Evolutionary conservation across 2,888 invertebrate genomes (phyloP), one percentile per base, ranked within the genome.

Genomic region (Oxyteleia sp.): DNA sequence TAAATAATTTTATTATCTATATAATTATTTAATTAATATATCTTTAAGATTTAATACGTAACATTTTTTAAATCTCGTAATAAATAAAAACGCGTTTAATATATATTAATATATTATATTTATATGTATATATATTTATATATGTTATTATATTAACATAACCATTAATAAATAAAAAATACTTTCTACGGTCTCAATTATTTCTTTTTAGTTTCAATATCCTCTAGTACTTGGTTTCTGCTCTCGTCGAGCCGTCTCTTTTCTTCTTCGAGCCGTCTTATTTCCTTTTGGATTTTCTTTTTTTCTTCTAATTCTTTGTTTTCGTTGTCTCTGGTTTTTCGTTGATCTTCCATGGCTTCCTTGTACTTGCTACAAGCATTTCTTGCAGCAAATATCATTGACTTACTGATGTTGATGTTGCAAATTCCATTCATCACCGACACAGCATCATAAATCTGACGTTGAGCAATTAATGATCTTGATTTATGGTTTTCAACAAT

Each of bases 401-500:
- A 29, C 29, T 61, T 72, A 45, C 1, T 16, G 3, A 45, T 4
- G 2, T 13, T 2, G 2, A 38, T 10, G 2, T 38, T 38, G 2
- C 10, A 2, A 15, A 45, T 15, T 2, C 38, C 38, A 10, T 10
- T 10, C 10, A 38, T 5, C 3, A 2, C 8, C 2, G 4, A 18
- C 4, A 47, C 47, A 15, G 41, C 41, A 26, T 69, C 69, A 35
- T 13, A 57, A 20, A 69, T 57, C 1, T 69, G 57, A 4, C 69
- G 45, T 47, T 57, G 35, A 1, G 57, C 45, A 47, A 69, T 69
- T 1, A 69, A 15, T 4, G 57, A 69, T n/a, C 2, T 18, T 5
- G 55, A 13, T 23, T 57, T 57, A 11, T 57, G 45, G 15, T 69
- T 69, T 57, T 47, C 69, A 13, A 35, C 23, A 2, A 69, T 57